phyloP scores from a whole-genome alignment of 23 tunicate genomes.

The Oikopleura vanhoeffeni region DNA sequence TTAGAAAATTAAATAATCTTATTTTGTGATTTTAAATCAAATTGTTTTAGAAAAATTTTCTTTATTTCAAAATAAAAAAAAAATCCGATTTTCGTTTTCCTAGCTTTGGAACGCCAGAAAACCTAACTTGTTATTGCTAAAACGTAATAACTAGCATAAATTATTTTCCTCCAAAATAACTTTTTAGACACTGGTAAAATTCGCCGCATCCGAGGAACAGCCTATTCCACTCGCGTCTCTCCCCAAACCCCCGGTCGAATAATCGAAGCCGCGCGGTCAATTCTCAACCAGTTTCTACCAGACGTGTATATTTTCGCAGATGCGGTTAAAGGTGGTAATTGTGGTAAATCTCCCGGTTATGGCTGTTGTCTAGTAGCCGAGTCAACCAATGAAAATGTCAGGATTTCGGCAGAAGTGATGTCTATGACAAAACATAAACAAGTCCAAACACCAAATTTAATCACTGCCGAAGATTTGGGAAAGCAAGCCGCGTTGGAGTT shows the following conservation, averaged over 20 bases:
- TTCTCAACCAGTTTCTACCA: constrained; percentile 44
- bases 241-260: constrained; percentile 55
- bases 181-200: constrained; percentile 49
- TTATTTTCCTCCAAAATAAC: constrained; percentile 7
- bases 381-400: constrained; percentile 38
- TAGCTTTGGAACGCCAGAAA: too few species aligned
- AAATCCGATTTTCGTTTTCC: too few species aligned
- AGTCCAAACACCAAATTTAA: not conserved
- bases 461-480: constrained; percentile 66
- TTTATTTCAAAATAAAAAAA: too few species aligned
- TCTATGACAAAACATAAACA: constrained; percentile 22
- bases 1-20: not conserved
- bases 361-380: constrained; percentile 54
- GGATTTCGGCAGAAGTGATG: constrained; percentile 37
- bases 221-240: constrained; percentile 41
- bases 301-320: constrained; percentile 79
- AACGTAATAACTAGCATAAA: too few species aligned
- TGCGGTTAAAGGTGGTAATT: constrained; percentile 30
- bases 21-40: not conserved
- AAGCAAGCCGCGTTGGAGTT: constrained; percentile 28
- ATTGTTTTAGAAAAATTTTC: not conserved
- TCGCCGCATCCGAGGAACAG: constrained; percentile 54
- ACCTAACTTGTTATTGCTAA: too few species aligned
- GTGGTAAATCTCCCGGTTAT: constrained; percentile 71
- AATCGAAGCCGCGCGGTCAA: constrained; percentile 41